A percentile compares a stretch with the other conserved stretches of the same genome.
Evolutionary conservation across 2,113 vertebrate genomes (phyloP).

Genomic region (Sinosuthora webbiana): DNA sequence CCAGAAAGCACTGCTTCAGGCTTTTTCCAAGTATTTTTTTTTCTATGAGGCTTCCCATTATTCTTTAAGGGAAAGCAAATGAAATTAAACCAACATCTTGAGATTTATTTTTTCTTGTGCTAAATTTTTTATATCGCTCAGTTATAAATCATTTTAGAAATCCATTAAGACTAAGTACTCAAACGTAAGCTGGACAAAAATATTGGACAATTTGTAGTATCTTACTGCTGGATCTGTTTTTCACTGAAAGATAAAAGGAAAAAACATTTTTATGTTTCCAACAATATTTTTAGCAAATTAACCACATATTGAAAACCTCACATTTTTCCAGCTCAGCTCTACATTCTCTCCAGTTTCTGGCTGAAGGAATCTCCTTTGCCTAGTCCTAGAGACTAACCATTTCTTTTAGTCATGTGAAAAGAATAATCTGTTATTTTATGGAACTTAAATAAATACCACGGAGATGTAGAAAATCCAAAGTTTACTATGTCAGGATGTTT

Average conservation of each 20-base stretch:
- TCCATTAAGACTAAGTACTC: not conserved
- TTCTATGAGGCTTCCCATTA: not conserved
- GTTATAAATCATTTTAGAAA: conserved; percentile 5
- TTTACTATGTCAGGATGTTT: not conserved
- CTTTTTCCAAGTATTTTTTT: not conserved
- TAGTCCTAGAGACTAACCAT: not conserved
- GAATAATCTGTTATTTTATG: not conserved
- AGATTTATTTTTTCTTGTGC: not conserved
- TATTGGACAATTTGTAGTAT: not conserved
- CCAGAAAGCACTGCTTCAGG: not conserved
- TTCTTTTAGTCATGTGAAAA: not conserved
- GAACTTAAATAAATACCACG: not conserved
- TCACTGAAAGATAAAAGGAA: conserved; percentile 29
- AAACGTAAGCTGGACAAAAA: not conserved
- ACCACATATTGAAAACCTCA: conserved; percentile 19
- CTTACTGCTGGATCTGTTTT: conserved; percentile 3
- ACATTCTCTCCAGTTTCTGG: not conserved
- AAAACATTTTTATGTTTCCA: not conserved
- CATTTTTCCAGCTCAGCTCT: not conserved
- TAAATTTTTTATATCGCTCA: not conserved
- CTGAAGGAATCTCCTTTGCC: not conserved
- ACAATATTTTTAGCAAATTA: conserved; percentile 52
- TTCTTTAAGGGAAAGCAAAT: conserved; percentile 5
- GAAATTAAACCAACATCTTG: not conserved
- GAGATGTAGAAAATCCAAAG: not conserved